Evolutionary conservation across 2,797 vertebrate species (phyloP).

Genomic region (Oreochromis mossambicus): DNA sequence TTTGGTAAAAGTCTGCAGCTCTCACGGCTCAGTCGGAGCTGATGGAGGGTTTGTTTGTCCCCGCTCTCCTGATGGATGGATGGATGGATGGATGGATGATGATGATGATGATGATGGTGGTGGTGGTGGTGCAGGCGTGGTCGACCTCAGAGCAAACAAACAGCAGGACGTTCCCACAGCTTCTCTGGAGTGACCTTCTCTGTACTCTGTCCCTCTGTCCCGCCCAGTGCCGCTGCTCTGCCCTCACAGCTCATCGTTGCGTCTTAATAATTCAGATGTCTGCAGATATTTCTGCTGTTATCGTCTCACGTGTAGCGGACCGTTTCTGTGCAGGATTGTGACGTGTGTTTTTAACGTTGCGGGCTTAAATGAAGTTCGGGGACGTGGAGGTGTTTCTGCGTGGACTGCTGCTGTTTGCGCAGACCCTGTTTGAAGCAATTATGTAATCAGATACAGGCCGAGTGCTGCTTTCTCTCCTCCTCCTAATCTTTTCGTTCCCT

Average conservation of each 20-base stretch:
- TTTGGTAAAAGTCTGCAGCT: neutral
- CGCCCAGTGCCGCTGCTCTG: neutral
- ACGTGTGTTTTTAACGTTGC: neutral
- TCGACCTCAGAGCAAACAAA: conserved; percentile 15
- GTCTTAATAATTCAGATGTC: neutral
- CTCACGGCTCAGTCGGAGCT: neutral
- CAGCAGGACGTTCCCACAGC: conserved; percentile 9
- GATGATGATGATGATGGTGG: neutral
- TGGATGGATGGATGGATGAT: neutral
- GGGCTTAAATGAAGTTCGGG: neutral
- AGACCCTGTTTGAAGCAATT: conserved; percentile 45
- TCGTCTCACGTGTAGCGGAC: neutral
- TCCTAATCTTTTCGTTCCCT: neutral
- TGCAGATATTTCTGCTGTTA: neutral
- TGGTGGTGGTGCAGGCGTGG: conserved; percentile 45
- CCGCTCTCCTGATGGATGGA: neutral
- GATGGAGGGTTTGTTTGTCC: neutral
- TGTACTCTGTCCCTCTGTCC: neutral
- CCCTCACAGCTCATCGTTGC: neutral
- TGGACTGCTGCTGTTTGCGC: conserved; percentile 7
- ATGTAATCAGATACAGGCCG: conserved; percentile 61
- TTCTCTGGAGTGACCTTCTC: neutral
- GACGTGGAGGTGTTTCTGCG: neutral
- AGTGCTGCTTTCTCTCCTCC: conserved; percentile 19
- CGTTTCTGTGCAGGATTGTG: neutral